These are phyloP conservation scores for Melopsittacus undulatus DNA, from an alignment of 2,797 vertebrate species.

Conservation along the genomic window DNA sequence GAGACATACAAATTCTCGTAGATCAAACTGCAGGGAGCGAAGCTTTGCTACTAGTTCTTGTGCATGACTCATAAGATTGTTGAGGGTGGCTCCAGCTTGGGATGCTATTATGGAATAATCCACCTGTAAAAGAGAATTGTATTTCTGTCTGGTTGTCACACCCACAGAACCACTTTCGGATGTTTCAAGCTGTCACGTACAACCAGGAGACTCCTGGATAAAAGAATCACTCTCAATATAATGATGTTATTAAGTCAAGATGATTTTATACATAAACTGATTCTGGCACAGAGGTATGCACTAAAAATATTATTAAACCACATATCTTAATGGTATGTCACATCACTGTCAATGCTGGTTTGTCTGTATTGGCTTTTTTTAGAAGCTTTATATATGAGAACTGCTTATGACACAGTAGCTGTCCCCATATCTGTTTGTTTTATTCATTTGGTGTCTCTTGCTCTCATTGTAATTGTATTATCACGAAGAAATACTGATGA, in stretches of 20 bases:
- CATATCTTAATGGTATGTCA: background rate
- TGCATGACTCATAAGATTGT: constrained; percentile 93
- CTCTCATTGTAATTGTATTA: background rate
- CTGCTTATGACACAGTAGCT: background rate
- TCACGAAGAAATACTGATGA: background rate
- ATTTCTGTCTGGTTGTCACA: background rate
- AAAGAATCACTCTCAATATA: background rate
- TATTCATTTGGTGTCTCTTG: background rate
- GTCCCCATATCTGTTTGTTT: background rate
- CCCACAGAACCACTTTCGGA: background rate
- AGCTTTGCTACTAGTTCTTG: constrained; percentile 95
- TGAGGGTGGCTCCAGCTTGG: constrained; percentile 94
- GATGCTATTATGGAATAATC: constrained; percentile 92
- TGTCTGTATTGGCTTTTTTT: background rate
- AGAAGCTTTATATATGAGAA: background rate
- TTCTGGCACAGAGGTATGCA: background rate
- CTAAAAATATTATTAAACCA: background rate
- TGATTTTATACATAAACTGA: background rate
- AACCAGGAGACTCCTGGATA: background rate
- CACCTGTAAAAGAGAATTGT: constrained; percentile 83
- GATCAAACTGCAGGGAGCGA: constrained; percentile 93
- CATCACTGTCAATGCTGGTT: background rate
- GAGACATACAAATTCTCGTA: constrained; percentile 97
- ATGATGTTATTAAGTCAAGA: background rate
- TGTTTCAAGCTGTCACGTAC: background rate